Percentiles rank a stretch among this genome's conserved stretches.
These are phyloP conservation scores for Diaperis boleti DNA, from an alignment of 2,888 invertebrate species.

Conservation along the genomic window DNA sequence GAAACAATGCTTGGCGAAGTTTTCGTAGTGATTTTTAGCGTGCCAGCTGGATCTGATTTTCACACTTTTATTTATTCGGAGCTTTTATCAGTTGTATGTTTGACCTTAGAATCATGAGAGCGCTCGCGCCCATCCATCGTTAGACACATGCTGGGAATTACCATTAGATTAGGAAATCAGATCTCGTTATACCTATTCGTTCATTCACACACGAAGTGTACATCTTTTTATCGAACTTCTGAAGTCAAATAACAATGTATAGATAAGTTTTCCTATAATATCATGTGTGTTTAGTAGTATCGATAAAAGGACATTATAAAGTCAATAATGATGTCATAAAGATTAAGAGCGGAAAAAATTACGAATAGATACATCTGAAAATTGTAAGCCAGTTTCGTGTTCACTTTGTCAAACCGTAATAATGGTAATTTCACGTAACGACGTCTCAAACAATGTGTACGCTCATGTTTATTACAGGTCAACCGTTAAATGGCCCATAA, in stretches of 20 bases:
- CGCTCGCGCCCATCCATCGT: neutral
- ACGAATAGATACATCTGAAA: no score
- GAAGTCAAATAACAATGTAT: no score
- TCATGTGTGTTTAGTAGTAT: no score
- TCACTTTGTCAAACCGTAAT: neutral
- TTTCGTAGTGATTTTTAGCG: no score
- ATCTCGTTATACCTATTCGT: no score
- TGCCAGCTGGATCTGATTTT: neutral
- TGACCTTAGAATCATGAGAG: neutral
- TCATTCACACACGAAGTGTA: no score
- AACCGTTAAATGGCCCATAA: slow-evolving; percentile 2
- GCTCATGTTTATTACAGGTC: neutral
- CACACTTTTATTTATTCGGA: slow-evolving; percentile 3
- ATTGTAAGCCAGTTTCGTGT: no score
- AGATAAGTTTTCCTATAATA: no score
- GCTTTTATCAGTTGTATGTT: neutral
- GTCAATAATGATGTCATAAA: slow-evolving; percentile 2
- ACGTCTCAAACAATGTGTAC: neutral
- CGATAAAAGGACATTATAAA: neutral
- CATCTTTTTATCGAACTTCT: no score
- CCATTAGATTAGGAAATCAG: no score
- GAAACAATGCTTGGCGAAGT: slow-evolving; percentile 2
- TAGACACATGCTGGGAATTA: no score
- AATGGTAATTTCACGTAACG: neutral
- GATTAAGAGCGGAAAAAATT: no score